Base-by-base conservation (phyloP, 2,888 invertebrate genomes). In the Oegoconia quadripuncta region DNA sequence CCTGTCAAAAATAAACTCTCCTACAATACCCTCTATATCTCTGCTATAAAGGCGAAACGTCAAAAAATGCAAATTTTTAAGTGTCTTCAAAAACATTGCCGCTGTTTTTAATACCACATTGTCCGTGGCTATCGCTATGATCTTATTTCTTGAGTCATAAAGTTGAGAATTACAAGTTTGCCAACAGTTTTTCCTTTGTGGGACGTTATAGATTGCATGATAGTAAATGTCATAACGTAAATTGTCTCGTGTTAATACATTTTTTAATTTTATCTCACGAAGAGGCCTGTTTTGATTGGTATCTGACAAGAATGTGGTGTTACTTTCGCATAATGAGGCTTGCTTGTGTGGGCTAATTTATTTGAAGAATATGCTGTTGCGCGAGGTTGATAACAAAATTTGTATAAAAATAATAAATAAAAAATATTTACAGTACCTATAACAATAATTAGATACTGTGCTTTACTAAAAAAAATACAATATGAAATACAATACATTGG, bases 211-310 rank as follows among this genome's bases (percentile, higher is more conserved):
- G 67, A 67, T 67, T 51, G 41, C 44, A 44, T 52, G 65, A 67
- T 65, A 64, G 55, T 28, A 33, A 50, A 45, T 52, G 59, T 54
- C 56, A 67, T 67, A 64, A 61, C 47, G 60, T 60, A 65, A 66
- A 64, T 64, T 56, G 52, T 57, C 47, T 50, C 44, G 48, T 48
- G 52, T 55, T 45, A 41, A 42, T 42, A 13, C 20, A 41, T 41
- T 46, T 46, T 47, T 46, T 48, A 48, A 44, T 47, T 49, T 42
- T 41, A 36, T 37, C 30, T 36, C 33, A 28, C 26, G 33, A 29
- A 46, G 38, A 34, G 39, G 33, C 30, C 31, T 34, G 16, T 35
- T 43, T 38, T 45, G 46, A 50, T 48, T 39, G 32, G 39, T 45
- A 48, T 52, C 46, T 40, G 40, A 38, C 11, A 35, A 38, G 37